Conservation (phyloP, 2,888 invertebrate genomes). For the Drepanosiphum platanoidis region DNA sequence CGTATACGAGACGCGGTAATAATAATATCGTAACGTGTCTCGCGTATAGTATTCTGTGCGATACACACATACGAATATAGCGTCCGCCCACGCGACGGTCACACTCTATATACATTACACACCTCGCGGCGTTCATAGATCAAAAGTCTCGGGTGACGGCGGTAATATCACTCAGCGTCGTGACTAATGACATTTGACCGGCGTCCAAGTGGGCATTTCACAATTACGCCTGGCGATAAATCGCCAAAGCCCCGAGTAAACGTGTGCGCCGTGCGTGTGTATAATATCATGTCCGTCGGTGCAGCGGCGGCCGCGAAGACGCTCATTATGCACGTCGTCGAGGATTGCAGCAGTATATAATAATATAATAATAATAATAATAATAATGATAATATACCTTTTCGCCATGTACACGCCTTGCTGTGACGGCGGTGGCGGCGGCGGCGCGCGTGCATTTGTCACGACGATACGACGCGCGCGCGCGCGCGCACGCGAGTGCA, state of each 20-base stretch:
- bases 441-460: too few species aligned
- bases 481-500: neutral
- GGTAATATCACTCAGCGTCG: constrained; percentile 28
- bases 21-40: too few species aligned
- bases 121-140: constrained; percentile 3
- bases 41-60: too few species aligned
- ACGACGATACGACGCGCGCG: too few species aligned
- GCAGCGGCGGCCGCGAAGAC: too few species aligned
- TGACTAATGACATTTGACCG: constrained; percentile 50
- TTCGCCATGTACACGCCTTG: too few species aligned
- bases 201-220: constrained; percentile 23
- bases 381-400: neutral
- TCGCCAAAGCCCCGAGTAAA: neutral
- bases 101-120: neutral
- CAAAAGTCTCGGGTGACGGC: constrained; percentile 30
- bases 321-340: too few species aligned
- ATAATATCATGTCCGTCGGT: neutral
- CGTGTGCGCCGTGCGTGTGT: neutral
- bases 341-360: too few species aligned
- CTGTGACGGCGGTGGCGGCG: too few species aligned
- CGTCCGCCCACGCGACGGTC: constrained; percentile 34
- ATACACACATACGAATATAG: constrained; percentile 36
- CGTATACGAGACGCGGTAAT: too few species aligned
- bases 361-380: too few species aligned
- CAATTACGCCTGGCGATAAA: constrained; percentile 5